phyloP scores from a whole-genome alignment of 2,888 invertebrate species.

The Lasioglossum malachurum region DNA sequence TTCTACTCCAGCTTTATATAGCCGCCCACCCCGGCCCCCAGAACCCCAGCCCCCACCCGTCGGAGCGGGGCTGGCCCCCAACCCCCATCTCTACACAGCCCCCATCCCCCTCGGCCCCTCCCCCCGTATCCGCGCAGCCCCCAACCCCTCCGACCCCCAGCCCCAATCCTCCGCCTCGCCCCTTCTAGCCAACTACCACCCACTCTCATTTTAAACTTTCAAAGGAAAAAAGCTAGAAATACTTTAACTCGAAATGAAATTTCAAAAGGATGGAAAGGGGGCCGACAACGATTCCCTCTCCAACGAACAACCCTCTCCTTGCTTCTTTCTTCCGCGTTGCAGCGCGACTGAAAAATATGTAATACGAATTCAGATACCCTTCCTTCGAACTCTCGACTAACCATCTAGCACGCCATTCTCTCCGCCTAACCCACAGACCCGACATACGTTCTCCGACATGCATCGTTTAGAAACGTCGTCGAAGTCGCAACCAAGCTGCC shows the following conservation, averaged over 20 bases:
- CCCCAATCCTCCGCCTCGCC: slow-evolving; percentile 7
- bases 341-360: slow-evolving; percentile 59
- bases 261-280: slow-evolving; percentile 73
- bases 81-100: neutral
- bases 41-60: neutral
- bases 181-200: slow-evolving; percentile 37
- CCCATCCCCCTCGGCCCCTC: neutral
- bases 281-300: slow-evolving; percentile 28
- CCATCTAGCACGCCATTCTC: slow-evolving; percentile 24
- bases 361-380: slow-evolving; percentile 57
- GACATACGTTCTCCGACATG: neutral
- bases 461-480: neutral
- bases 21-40: slow-evolving; percentile 14
- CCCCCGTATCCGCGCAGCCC: neutral
- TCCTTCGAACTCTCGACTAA: slow-evolving; percentile 21
- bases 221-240: slow-evolving; percentile 81
- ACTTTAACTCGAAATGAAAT: slow-evolving; percentile 84
- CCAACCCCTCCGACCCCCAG: neutral
- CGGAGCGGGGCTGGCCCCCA: neutral
- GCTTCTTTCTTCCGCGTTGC: slow-evolving; percentile 19
- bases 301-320: slow-evolving; percentile 29
- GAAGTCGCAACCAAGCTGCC: neutral
- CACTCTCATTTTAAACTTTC: slow-evolving; percentile 79
- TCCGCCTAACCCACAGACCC: neutral
- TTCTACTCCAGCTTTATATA: slow-evolving; percentile 12